A percentile compares a stretch with the other conserved stretches of the same genome.
phyloP scores from a whole-genome alignment of 2,797 vertebrate genomes.

The Bradypodion ventrale region DNA sequence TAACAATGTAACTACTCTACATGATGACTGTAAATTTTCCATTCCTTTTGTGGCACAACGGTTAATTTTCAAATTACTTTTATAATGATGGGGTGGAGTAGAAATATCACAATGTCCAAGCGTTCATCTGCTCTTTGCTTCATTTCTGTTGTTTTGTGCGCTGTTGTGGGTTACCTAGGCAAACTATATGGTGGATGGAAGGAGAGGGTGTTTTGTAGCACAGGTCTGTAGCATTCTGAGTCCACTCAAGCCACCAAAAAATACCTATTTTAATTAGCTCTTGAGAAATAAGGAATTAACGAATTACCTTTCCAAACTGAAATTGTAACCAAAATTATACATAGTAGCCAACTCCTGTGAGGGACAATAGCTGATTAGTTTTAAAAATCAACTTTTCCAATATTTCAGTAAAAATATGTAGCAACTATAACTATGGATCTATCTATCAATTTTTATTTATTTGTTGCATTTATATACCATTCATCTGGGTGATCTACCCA shows the following conservation, averaged over 20 bases:
- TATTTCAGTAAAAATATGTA: too few species aligned
- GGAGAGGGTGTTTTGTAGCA: not conserved
- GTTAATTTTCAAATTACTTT: not conserved
- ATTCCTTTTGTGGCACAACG: not conserved
- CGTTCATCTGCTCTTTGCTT: not conserved
- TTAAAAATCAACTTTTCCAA: not conserved
- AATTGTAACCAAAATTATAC: too few species aligned
- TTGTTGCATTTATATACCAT: too few species aligned
- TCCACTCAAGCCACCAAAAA: too few species aligned
- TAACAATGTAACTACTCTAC: not conserved
- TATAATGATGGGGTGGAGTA: not conserved
- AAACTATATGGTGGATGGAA: not conserved
- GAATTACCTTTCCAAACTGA: too few species aligned
- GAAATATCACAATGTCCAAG: not conserved
- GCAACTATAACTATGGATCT: too few species aligned
- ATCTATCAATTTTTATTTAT: too few species aligned
- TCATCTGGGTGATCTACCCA: too few species aligned
- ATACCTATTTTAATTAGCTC: too few species aligned
- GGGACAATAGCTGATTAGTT: not conserved
- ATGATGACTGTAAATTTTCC: not conserved
- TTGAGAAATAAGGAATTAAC: too few species aligned
- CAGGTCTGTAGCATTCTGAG: too few species aligned
- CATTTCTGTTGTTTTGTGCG: not conserved
- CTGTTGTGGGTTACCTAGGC: not conserved
- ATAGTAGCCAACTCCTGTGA: too few species aligned